Percentiles rank a stretch among this genome's conserved stretches.
Evolutionary conservation across 92 coral and sea anemone species (phyloP).

Genomic region (Epizoanthus scotinus): DNA sequence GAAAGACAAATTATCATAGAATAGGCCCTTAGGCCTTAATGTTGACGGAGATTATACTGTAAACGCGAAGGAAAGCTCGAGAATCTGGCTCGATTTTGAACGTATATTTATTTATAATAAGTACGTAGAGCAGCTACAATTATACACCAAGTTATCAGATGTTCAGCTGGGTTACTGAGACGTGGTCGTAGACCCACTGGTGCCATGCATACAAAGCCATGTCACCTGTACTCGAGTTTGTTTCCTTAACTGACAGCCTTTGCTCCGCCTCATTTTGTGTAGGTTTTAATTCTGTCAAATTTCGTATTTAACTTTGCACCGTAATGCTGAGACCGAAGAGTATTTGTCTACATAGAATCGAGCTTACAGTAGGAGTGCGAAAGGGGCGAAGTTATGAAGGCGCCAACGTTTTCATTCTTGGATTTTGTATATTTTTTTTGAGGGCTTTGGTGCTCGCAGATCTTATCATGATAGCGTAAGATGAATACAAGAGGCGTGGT

Average conservation of each 20-base stretch:
- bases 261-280: conserved; percentile 34
- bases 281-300: conserved; percentile 3
- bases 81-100: not conserved
- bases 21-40: conserved; percentile 27
- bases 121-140: not conserved
- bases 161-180: conserved; percentile 48
- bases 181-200: conserved; percentile 40
- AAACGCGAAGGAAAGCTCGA: conserved; percentile 18
- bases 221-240: conserved; percentile 56
- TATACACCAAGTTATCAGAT: conserved; percentile 44
- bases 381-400: not conserved
- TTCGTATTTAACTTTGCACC: conserved; percentile 2
- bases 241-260: conserved; percentile 36
- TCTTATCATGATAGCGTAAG: conserved; percentile 32
- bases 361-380: conserved; percentile 13
- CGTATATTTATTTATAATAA: conserved; percentile 4
- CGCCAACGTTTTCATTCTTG: not conserved
- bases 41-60: conserved; percentile 31
- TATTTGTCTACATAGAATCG: conserved; percentile 4
- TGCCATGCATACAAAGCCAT: conserved; percentile 55
- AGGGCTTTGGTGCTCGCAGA: conserved; percentile 7
- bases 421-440: conserved; percentile 31
- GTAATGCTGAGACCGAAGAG: conserved; percentile 11
- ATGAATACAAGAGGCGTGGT: conserved; percentile 46
- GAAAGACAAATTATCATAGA: conserved; percentile 25